A percentile compares a stretch with the other conserved stretches of the same genome.
Conservation (phyloP, 2,113 vertebrate species). For the Arothron firmamentum region DNA sequence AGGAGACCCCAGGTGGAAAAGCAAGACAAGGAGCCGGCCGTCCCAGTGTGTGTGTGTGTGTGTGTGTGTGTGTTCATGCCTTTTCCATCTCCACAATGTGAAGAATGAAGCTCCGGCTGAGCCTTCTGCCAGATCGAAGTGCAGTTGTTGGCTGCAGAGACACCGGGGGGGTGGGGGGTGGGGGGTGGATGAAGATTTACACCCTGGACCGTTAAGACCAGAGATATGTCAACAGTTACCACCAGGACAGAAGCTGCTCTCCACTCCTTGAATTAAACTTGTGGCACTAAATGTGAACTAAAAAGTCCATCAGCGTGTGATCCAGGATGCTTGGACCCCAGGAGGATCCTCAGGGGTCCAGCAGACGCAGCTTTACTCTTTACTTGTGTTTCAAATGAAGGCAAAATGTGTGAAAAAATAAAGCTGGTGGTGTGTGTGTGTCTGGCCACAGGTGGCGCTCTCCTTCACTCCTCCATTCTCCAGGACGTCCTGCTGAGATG, state of each 20-base stretch:
- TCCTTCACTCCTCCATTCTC: conserved; percentile 18
- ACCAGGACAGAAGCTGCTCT: background rate
- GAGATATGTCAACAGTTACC: conserved; percentile 28
- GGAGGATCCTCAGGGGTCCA: no score
- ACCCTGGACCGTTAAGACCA: conserved; percentile 7
- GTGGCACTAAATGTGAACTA: no score
- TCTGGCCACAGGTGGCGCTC: conserved; percentile 38
- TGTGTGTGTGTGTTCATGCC: conserved; percentile 42
- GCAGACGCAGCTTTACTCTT: no score
- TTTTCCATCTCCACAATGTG: conserved; percentile 59
- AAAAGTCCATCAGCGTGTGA: no score
- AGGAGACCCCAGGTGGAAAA: conserved; percentile 63
- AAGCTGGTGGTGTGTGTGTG: conserved; percentile 1
- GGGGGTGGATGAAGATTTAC: conserved; percentile 37
- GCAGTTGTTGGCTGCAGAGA: conserved; percentile 56
- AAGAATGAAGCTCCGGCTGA: conserved; percentile 60
- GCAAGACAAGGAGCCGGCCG: conserved; percentile 31
- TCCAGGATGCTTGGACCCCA: no score
- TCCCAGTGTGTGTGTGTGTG: conserved; percentile 33
- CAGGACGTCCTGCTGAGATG: conserved; percentile 28
- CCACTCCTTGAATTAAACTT: background rate
- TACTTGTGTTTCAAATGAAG: no score
- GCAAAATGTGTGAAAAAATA: no score
- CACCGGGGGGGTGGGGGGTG: conserved; percentile 2
- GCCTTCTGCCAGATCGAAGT: conserved; percentile 22